Conservation (phyloP, 2,888 invertebrate species). For the Mesorhabditis belari region DNA sequence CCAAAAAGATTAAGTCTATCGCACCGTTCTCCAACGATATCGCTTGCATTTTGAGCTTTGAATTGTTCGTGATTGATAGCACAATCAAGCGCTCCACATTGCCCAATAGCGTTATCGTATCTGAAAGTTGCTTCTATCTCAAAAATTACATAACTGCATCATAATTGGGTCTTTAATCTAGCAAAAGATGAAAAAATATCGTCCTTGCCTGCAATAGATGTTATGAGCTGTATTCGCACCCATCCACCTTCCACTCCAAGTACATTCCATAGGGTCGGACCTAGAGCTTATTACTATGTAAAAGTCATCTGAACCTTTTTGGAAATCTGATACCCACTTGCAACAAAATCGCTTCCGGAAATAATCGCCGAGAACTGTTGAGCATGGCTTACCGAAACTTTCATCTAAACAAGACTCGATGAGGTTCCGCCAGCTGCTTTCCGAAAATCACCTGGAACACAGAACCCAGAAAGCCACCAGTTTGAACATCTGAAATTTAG, state of each 20-base stretch:
- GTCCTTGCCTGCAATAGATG: conserved; percentile 42
- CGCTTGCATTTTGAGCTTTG: conserved; percentile 33
- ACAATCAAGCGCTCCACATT: conserved; percentile 39
- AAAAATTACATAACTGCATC: not conserved
- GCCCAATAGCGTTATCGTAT: conserved; percentile 18
- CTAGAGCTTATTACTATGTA: conserved; percentile 6
- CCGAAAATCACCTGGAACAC: too few relatives aligned
- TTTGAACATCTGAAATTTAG: conserved; percentile 27
- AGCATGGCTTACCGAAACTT: conserved; percentile 46
- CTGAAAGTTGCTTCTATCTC: not conserved
- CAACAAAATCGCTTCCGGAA: conserved; percentile 48
- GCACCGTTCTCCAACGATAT: conserved; percentile 37
- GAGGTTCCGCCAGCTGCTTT: too few relatives aligned
- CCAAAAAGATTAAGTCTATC: conserved; percentile 42
- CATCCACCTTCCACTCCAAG: conserved; percentile 49
- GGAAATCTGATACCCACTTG: conserved; percentile 22
- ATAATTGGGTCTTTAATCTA: conserved; percentile 1
- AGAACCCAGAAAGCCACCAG: conserved; percentile 41
- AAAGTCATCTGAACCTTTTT: too few relatives aligned
- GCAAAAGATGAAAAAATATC: conserved; percentile 4
- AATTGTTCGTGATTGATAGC: conserved; percentile 39
- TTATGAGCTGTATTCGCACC: conserved; percentile 48
- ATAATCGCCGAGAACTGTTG: conserved; percentile 41
- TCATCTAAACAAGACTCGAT: too few relatives aligned
- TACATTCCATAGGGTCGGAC: conserved; percentile 43